Evolutionary conservation across 2,113 vertebrate genomes (phyloP), one percentile per base, ranked within the genome.

Genomic region (Nothocercus julius): DNA sequence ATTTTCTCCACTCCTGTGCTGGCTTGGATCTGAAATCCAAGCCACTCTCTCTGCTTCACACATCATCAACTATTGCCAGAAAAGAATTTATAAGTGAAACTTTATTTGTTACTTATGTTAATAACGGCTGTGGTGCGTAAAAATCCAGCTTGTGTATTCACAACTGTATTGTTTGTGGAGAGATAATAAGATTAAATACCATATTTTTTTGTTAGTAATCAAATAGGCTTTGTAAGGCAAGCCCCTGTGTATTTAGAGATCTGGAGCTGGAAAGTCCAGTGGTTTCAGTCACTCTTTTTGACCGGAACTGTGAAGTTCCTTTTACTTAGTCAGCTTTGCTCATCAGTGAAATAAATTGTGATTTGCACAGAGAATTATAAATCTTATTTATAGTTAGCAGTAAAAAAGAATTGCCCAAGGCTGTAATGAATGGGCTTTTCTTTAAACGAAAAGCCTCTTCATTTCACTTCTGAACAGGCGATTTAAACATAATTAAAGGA

Each of bases 161-260:
- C 78, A 93, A 74, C 81, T 93, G 67, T 47, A 66, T 6, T 89
- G 75, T 75, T 7, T 4, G 42, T 51, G 64, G 36, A 68, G 51
- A 78, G 13, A 82, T 83, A 95, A 92, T 49, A 54, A 74, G 91
- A 92, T 91, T 87, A 95, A 92, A 93, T 32, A 9, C 5, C 58
- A 47, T 21, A 54, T 27, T 17, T 87, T 89, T 90, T 64, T 84
- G 73, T 64, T 85, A 79, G 44, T 16, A 83, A 85, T 89, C 68
- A 58, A 72, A 61, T 30, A 72, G 78, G 64, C 70, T 16, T 92
- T 92, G 25, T 47, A 42, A 76, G 58, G 90, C 47, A 70, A 93
- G 85, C 32, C 54, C 27, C 14, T 56, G 16, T 4, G 2, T 51
- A 86, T 80, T 74, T 45, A 4, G 82, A 90, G 78, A 76, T 67